phyloP scores from a whole-genome alignment of 2,888 invertebrate genomes.

The Ephialtes manifestator region DNA sequence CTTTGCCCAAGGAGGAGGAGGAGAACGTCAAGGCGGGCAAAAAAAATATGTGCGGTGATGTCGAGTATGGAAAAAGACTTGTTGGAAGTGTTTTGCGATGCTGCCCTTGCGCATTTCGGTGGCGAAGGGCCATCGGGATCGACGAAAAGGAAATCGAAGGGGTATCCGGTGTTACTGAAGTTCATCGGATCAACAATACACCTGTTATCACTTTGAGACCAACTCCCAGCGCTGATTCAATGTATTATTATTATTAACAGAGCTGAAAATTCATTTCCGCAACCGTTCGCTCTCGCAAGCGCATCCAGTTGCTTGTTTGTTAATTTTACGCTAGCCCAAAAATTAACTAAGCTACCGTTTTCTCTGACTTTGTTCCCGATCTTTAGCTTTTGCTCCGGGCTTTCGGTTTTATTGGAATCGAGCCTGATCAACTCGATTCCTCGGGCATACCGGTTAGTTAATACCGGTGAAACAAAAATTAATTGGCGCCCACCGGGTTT shows the following conservation, averaged over 20 bases:
- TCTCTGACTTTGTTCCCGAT: too few species aligned
- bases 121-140: constrained; percentile 80
- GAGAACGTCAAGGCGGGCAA: constrained; percentile 65
- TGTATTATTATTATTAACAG: constrained; percentile 71
- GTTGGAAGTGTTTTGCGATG: constrained; percentile 79
- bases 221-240: constrained; percentile 76
- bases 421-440: too few species aligned
- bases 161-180: constrained; percentile 72
- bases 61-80: constrained; percentile 72
- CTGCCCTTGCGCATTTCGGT: constrained; percentile 83
- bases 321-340: too few species aligned
- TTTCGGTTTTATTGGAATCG: too few species aligned
- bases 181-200: constrained; percentile 73
- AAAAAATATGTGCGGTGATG: constrained; percentile 63
- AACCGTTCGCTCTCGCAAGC: too few species aligned
- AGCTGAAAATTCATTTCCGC: too few species aligned
- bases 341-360: too few species aligned
- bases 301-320: too few species aligned
- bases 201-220: constrained; percentile 81
- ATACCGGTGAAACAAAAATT: too few species aligned
- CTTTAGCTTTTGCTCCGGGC: too few species aligned
- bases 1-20: constrained; percentile 76
- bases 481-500: too few species aligned
- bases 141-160: constrained; percentile 74
- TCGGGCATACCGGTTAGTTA: too few species aligned